A percentile compares a stretch with the other conserved stretches of the same genome.
These are phyloP conservation scores for Shargacucullia verbasci DNA, from an alignment of 2,888 invertebrate species.

Conservation along the genomic window DNA sequence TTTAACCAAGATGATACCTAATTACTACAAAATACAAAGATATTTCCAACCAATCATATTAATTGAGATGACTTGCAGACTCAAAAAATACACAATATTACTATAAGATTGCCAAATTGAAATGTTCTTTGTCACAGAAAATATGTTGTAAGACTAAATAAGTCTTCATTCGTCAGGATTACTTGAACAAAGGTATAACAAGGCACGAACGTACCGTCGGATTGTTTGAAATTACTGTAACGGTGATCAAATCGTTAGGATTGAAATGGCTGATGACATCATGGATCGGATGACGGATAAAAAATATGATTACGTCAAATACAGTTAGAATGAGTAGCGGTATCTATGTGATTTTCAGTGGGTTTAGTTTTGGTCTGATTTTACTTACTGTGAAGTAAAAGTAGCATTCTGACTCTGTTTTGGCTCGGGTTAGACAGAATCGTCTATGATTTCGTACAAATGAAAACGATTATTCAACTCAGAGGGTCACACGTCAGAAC, in stretches of 20 bases:
- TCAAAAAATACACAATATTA: constrained; percentile 16
- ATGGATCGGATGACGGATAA: constrained; percentile 34
- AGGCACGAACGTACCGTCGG: constrained; percentile 39
- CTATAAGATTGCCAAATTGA: constrained; percentile 31
- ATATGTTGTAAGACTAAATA: neutral
- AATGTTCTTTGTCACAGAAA: neutral
- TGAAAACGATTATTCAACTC: too few relatives aligned
- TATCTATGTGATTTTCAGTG: neutral
- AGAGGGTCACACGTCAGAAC: too few relatives aligned
- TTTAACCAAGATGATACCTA: neutral
- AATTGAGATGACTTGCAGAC: constrained; percentile 43
- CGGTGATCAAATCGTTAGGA: constrained; percentile 44
- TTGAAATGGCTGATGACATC: constrained; percentile 45
- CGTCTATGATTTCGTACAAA: too few relatives aligned
- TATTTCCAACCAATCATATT: constrained; percentile 36
- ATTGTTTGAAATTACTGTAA: constrained; percentile 49
- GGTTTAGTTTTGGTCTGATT: neutral
- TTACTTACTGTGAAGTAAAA: too few relatives aligned
- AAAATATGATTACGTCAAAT: constrained; percentile 35
- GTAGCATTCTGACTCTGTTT: too few relatives aligned
- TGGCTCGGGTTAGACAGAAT: too few relatives aligned
- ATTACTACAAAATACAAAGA: constrained; percentile 14
- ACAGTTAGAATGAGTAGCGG: constrained; percentile 30
- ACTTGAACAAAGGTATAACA: constrained; percentile 20
- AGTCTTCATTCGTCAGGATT: constrained; percentile 12